These are phyloP conservation scores for Stictocephala bisonia DNA, from an alignment of 2,888 invertebrate species.

Conservation along the genomic window DNA sequence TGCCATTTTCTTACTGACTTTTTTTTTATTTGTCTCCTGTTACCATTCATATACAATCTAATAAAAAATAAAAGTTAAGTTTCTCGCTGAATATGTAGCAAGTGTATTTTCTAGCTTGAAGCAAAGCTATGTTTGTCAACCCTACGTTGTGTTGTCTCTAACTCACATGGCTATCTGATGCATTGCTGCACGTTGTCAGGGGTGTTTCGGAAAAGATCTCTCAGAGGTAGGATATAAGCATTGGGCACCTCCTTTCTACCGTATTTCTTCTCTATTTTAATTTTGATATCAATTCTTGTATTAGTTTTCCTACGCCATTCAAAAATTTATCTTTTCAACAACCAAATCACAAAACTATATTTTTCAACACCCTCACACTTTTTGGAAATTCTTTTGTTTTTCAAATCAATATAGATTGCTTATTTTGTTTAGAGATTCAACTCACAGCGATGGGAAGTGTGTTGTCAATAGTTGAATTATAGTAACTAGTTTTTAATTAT, in stretches of 20 bases:
- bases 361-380: slow-evolving; percentile 1
- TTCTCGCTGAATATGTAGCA: background rate
- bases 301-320: slow-evolving; percentile 11
- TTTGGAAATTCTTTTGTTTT: background rate
- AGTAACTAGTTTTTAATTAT: too few species aligned
- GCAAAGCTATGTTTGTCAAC: too few species aligned
- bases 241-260: slow-evolving; percentile 56
- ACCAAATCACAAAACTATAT: slow-evolving; percentile 1
- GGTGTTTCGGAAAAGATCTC: slow-evolving; percentile 97
- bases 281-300: slow-evolving; percentile 35
- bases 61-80: background rate
- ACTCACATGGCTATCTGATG: slow-evolving; percentile 57
- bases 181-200: slow-evolving; percentile 69
- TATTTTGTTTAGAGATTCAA: slow-evolving; percentile 3
- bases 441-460: background rate
- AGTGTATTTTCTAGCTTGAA: too few species aligned
- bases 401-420: background rate
- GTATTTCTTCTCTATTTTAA: slow-evolving; percentile 54
- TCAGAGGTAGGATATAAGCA: slow-evolving; percentile 81
- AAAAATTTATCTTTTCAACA: slow-evolving; percentile 7
- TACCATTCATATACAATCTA: slow-evolving; percentile 1
- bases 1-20: too few species aligned
- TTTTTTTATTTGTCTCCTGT: too few species aligned
- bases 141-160: slow-evolving; percentile 47
- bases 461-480: background rate